phyloP scores from a whole-genome alignment of 2,888 invertebrate species.

The Diaphora mendica region DNA sequence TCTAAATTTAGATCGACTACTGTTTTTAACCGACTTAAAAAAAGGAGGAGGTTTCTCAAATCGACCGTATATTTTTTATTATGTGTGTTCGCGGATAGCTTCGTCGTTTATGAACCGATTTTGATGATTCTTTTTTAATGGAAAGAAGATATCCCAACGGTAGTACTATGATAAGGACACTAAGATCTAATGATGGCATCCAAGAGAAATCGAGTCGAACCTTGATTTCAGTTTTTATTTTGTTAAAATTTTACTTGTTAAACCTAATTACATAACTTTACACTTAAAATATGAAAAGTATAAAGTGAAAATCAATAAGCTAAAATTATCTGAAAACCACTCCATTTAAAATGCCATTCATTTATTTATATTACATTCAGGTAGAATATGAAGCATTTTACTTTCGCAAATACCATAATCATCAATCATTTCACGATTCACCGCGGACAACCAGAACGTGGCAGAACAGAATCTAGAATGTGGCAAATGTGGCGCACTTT shows the following conservation, averaged over 20 bases:
- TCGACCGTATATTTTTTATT: no score
- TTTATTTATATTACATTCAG: background rate
- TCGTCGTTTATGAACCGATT: no score
- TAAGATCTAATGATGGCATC: no score
- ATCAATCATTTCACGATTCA: constrained; percentile 49
- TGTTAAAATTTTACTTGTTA: no score
- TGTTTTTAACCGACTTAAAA: background rate
- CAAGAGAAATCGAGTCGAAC: no score
- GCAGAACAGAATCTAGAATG: constrained; percentile 15
- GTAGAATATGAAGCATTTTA: constrained; percentile 27
- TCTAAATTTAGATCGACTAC: background rate
- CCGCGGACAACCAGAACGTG: background rate
- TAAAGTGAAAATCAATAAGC: background rate
- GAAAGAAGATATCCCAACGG: no score
- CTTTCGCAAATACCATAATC: constrained; percentile 29
- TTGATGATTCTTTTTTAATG: no score
- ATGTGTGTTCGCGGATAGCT: no score
- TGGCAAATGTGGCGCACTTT: constrained; percentile 37
- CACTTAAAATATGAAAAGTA: background rate
- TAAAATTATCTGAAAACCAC: background rate
- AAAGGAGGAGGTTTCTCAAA: no score
- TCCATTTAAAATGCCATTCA: background rate
- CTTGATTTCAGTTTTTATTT: no score
- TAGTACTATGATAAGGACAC: no score
- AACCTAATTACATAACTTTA: no score